Conservation (phyloP, 2,797 vertebrate species). For the Tragopan temminckii region DNA sequence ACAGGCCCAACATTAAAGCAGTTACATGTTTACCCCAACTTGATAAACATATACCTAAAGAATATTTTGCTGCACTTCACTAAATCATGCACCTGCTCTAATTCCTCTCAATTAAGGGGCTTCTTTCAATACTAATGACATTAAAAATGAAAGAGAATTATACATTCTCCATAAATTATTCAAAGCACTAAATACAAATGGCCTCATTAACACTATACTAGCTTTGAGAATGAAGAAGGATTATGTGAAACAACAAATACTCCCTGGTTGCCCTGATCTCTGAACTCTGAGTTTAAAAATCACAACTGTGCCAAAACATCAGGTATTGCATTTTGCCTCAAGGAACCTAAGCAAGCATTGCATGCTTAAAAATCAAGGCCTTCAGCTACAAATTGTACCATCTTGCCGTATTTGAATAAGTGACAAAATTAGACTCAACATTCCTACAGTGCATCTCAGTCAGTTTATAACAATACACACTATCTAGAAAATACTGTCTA, state of each 20-base stretch:
- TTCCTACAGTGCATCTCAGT: background rate
- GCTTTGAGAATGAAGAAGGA: conserved; percentile 23
- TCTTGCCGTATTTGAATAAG: background rate
- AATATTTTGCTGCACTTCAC: background rate
- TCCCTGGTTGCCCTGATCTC: background rate
- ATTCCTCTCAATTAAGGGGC: background rate
- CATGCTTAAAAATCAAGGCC: background rate
- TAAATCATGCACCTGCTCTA: background rate
- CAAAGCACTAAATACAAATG: conserved; percentile 23
- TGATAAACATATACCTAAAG: background rate
- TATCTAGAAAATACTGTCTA: background rate
- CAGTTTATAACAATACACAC: background rate
- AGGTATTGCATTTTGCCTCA: background rate
- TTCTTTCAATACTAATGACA: background rate
- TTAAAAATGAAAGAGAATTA: conserved; percentile 31
- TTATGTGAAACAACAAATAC: conserved; percentile 15
- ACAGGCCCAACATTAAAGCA: background rate
- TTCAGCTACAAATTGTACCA: background rate
- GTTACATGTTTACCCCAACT: background rate
- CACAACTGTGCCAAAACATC: background rate
- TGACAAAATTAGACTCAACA: background rate
- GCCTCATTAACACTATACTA: conserved; percentile 20
- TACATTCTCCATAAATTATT: conserved; percentile 31
- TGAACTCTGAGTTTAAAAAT: background rate
- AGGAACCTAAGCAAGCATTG: background rate